A percentile compares a stretch with the other conserved stretches of the same genome.
Conservation (phyloP, 2,113 vertebrate species). For the Glareola pratincola region DNA sequence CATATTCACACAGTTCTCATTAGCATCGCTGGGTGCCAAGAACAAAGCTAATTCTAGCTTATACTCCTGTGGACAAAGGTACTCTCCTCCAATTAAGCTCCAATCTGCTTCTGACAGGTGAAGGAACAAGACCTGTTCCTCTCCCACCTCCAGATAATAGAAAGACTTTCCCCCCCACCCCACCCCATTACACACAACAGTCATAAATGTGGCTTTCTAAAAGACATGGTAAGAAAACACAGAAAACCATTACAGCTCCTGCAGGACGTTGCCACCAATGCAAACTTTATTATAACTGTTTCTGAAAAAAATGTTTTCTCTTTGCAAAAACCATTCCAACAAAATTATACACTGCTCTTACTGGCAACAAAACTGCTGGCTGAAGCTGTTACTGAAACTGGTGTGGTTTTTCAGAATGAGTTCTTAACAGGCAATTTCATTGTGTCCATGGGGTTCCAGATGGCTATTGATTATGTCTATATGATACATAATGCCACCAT, state of each 20-base stretch:
- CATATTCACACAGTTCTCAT: not conserved
- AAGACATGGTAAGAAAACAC: slow-evolving; percentile 3
- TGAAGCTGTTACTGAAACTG: slow-evolving; percentile 49
- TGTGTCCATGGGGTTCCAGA: slow-evolving; percentile 34
- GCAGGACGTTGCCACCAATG: not conserved
- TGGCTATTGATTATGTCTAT: slow-evolving; percentile 47
- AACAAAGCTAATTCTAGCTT: not conserved
- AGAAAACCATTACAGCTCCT: not conserved
- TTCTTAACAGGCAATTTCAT: slow-evolving; percentile 44
- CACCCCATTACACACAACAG: not conserved
- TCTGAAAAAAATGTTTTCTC: slow-evolving; percentile 28
- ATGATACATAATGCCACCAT: slow-evolving; percentile 15
- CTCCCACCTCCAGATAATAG: not conserved
- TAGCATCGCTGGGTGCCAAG: not conserved
- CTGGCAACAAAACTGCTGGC: slow-evolving; percentile 50
- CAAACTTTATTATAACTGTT: slow-evolving; percentile 15
- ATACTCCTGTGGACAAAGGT: not conserved
- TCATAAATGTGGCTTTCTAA: slow-evolving; percentile 16
- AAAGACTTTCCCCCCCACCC: not conserved
- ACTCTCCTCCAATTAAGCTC: not conserved
- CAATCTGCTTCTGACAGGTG: not conserved
- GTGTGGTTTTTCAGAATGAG: slow-evolving; percentile 42
- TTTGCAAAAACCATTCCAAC: slow-evolving; percentile 22
- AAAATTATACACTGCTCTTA: slow-evolving; percentile 51
- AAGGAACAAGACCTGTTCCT: not conserved